Conservation (phyloP, 2,888 invertebrate species). For the Harmothoe impar region DNA sequence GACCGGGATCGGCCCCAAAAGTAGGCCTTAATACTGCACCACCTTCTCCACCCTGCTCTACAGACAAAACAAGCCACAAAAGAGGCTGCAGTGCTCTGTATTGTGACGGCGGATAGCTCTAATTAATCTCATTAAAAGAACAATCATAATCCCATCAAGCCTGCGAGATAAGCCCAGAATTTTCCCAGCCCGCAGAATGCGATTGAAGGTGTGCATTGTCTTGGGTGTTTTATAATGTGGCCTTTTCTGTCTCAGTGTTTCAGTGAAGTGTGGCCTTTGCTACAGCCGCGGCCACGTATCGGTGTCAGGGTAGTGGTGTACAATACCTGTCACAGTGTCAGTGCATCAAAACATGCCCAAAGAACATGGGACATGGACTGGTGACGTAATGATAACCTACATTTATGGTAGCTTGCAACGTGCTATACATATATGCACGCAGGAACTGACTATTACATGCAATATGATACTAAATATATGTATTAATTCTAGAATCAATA, state of each 20-base stretch:
- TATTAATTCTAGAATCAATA: no score
- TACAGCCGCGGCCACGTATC: no score
- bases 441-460: no score
- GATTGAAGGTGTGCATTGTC: not conserved
- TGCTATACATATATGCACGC: no score
- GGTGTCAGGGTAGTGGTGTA: no score
- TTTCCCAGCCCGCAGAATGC: not conserved
- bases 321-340: no score
- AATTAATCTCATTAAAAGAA: constrained; percentile 53
- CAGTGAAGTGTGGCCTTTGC: no score
- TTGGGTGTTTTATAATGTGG: not conserved
- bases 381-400: no score
- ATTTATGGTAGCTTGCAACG: no score
- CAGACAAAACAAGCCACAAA: not conserved
- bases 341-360: no score
- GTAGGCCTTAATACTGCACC: not conserved
- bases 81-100: not conserved
- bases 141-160: constrained; percentile 55
- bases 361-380: no score
- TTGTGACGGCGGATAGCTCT: not conserved
- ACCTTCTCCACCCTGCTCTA: not conserved
- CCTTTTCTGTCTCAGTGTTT: not conserved
- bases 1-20: not conserved
- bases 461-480: no score
- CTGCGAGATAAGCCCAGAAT: not conserved